These are phyloP conservation scores for Sceloporus tristichus DNA, from an alignment of 2,113 vertebrate species.

Conservation along the genomic window DNA sequence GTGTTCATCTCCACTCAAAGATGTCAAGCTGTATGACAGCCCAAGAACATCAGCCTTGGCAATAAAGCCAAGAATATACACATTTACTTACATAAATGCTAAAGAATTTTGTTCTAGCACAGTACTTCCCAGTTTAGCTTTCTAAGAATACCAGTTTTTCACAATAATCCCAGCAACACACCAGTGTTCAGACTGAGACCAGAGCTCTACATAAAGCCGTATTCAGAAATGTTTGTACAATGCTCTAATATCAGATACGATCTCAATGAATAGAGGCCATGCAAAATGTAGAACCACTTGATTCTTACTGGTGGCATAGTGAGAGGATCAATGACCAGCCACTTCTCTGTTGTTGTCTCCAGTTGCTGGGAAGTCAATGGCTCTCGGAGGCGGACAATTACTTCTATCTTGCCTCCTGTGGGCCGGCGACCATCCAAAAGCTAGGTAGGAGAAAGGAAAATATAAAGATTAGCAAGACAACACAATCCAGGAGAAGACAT, in stretches of 20 bases:
- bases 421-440: constrained; percentile 88
- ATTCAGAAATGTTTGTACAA: too few relatives aligned
- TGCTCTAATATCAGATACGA: not conserved
- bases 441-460: not conserved
- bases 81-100: not conserved
- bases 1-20: not conserved
- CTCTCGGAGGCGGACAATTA: constrained; percentile 87
- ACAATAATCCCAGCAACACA: not conserved
- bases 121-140: not conserved
- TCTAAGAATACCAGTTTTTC: not conserved
- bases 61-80: not conserved
- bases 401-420: constrained; percentile 89
- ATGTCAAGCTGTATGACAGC: not conserved
- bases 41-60: too few relatives aligned
- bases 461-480: not conserved
- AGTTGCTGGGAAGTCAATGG: constrained; percentile 86
- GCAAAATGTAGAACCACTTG: not conserved
- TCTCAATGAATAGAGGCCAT: not conserved
- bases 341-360: constrained; percentile 86
- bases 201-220: not conserved
- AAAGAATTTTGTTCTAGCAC: not conserved
- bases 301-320: constrained; percentile 57
- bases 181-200: not conserved
- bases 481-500: not conserved
- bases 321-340: constrained; percentile 86